Evolutionary conservation across 2,113 vertebrate genomes (phyloP).

Genomic region (Scalopus aquaticus): DNA sequence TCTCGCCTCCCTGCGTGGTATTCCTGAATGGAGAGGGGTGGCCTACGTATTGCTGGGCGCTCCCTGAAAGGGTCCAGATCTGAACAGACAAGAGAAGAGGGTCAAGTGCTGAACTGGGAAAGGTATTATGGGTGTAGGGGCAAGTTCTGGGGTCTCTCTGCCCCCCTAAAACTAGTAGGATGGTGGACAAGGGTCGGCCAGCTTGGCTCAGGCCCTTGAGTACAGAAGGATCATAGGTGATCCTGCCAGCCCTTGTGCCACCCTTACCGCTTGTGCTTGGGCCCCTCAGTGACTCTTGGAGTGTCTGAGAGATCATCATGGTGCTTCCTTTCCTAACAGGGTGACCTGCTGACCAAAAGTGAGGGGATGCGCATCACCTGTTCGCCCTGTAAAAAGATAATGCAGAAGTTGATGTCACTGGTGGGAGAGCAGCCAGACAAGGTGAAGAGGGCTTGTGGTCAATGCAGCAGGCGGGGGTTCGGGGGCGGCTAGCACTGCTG

Average conservation of each 20-base stretch:
- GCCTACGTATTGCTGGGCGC: background rate
- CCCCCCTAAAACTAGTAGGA: background rate
- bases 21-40: background rate
- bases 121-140: background rate
- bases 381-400: rapidly evolving
- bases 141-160: background rate
- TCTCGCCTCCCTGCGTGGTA: background rate
- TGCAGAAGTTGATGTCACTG: background rate
- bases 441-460: background rate
- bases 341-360: background rate
- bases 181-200: background rate
- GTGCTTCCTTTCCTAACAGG: background rate
- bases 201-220: background rate
- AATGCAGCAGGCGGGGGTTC: background rate
- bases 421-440: rapidly evolving
- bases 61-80: background rate
- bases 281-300: background rate
- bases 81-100: background rate
- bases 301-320: background rate
- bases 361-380: rapidly evolving
- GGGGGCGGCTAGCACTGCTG: no score
- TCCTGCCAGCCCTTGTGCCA: background rate
- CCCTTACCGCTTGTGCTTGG: background rate
- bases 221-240: background rate
- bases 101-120: background rate